These are phyloP conservation scores for Lepus timidus DNA, from an alignment of 2,113 vertebrate genomes.

Conservation along the genomic window DNA sequence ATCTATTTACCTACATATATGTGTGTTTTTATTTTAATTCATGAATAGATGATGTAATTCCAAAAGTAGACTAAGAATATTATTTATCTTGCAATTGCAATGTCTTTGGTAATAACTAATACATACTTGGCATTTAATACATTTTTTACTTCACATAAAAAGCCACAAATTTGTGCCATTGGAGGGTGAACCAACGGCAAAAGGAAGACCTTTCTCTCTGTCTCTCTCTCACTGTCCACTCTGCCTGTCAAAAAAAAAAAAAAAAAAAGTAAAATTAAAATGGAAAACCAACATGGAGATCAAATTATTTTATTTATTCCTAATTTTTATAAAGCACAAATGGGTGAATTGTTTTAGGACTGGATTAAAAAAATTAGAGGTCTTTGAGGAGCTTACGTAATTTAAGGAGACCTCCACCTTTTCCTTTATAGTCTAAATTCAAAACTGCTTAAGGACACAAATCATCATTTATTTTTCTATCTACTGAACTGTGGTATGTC, in stretches of 20 bases:
- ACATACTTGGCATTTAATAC: not conserved
- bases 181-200: too few relatives aligned
- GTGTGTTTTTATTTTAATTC: not conserved
- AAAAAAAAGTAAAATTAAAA: not conserved
- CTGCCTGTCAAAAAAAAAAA: too few relatives aligned
- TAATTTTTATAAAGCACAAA: not conserved
- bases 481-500: not conserved
- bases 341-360: not conserved
- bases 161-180: not conserved
- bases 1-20: not conserved
- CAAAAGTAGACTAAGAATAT: not conserved
- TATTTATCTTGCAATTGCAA: not conserved
- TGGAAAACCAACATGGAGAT: not conserved
- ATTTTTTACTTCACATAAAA: slow-evolving; percentile 19
- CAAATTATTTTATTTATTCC: not conserved
- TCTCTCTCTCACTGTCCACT: too few relatives aligned
- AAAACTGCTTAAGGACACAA: not conserved
- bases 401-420: slow-evolving; percentile 1
- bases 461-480: not conserved
- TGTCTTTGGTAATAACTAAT: not conserved
- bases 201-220: too few relatives aligned
- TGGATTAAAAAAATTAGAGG: not conserved
- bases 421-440: not conserved
- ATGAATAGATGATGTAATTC: not conserved
- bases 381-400: not conserved